Percentiles rank a stretch among this genome's conserved stretches.
These are phyloP conservation scores for Drosophila mayaguana DNA, from an alignment of 2,888 invertebrate genomes.

Conservation along the genomic window DNA sequence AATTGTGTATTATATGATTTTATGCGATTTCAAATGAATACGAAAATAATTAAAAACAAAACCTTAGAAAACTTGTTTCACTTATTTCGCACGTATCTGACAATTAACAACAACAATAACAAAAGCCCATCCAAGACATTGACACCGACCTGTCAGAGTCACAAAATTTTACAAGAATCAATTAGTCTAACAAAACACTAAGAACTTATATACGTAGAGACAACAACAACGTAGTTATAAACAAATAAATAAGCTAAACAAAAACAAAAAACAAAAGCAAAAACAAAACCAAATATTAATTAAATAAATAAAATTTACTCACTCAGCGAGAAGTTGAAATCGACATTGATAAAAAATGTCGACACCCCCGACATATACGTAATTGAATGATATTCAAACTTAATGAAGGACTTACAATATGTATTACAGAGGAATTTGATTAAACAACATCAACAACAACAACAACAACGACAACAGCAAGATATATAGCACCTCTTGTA, in stretches of 20 bases:
- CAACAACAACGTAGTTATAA: slow-evolving; percentile 61
- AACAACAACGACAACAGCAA: background rate
- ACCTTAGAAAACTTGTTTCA: slow-evolving; percentile 45
- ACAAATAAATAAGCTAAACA: slow-evolving; percentile 33
- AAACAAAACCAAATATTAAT: slow-evolving; percentile 24
- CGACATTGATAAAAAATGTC: slow-evolving; percentile 26
- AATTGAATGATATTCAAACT: slow-evolving; percentile 79
- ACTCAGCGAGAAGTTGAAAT: slow-evolving; percentile 35
- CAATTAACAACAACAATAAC: slow-evolving; percentile 52
- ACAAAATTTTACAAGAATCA: slow-evolving; percentile 46
- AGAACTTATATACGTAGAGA: slow-evolving; percentile 67
- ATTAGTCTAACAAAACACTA: slow-evolving; percentile 50
- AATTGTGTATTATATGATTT: slow-evolving; percentile 81
- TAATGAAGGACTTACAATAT: slow-evolving; percentile 50
- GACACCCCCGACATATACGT: slow-evolving; percentile 69
- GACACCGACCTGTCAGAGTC: slow-evolving; percentile 49
- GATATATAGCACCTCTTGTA: slow-evolving; percentile 37
- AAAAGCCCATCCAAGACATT: slow-evolving; percentile 76
- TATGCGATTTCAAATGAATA: slow-evolving; percentile 76
- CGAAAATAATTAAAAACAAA: slow-evolving; percentile 65
- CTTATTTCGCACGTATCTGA: slow-evolving; percentile 36
- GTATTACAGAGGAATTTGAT: slow-evolving; percentile 17
- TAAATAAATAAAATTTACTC: slow-evolving; percentile 43
- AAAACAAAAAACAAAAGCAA: background rate
- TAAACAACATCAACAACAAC: slow-evolving; percentile 11